These are phyloP conservation scores for Papilio elwesi DNA, from an alignment of 2,888 invertebrate genomes.

Conservation along the genomic window DNA sequence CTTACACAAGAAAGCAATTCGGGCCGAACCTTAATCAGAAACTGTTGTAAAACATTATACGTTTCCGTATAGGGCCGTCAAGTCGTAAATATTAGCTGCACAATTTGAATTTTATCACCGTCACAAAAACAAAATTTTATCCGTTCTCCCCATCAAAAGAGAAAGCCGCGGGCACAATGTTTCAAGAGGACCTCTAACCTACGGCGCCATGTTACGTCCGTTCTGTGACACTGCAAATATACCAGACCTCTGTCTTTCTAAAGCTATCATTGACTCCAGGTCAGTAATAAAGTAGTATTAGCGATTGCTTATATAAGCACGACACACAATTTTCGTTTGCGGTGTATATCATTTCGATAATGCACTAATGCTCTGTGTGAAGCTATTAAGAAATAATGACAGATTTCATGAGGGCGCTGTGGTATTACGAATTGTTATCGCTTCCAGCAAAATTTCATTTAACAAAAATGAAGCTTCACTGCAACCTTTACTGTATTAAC, in stretches of 20 bases:
- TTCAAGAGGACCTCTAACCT: slow-evolving; percentile 29
- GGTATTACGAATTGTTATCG: slow-evolving; percentile 28
- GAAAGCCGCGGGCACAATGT: slow-evolving; percentile 26
- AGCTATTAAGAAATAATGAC: slow-evolving; percentile 29
- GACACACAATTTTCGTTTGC: slow-evolving; percentile 42
- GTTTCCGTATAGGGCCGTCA: slow-evolving; percentile 28
- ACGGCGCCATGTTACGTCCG: slow-evolving; percentile 15
- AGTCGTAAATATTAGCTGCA: slow-evolving; percentile 30
- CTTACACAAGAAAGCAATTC: slow-evolving; percentile 37
- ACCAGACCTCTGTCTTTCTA: slow-evolving; percentile 44
- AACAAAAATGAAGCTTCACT: neutral
- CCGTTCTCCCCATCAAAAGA: slow-evolving; percentile 29
- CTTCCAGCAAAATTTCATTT: neutral
- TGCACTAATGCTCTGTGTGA: slow-evolving; percentile 28
- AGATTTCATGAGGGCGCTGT: slow-evolving; percentile 2
- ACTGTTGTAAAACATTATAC: slow-evolving; percentile 29
- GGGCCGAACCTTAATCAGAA: slow-evolving; percentile 14
- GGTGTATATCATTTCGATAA: slow-evolving; percentile 41
- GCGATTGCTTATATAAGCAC: slow-evolving; percentile 56
- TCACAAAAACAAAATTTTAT: slow-evolving; percentile 39
- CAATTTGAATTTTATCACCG: slow-evolving; percentile 36
- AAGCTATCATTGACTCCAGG: slow-evolving; percentile 63
- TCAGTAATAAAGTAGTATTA: slow-evolving; percentile 60
- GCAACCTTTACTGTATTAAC: neutral
- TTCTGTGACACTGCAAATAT: slow-evolving; percentile 31